Conservation (phyloP, 2,888 invertebrate species). For the Hanleya hanleyi region DNA sequence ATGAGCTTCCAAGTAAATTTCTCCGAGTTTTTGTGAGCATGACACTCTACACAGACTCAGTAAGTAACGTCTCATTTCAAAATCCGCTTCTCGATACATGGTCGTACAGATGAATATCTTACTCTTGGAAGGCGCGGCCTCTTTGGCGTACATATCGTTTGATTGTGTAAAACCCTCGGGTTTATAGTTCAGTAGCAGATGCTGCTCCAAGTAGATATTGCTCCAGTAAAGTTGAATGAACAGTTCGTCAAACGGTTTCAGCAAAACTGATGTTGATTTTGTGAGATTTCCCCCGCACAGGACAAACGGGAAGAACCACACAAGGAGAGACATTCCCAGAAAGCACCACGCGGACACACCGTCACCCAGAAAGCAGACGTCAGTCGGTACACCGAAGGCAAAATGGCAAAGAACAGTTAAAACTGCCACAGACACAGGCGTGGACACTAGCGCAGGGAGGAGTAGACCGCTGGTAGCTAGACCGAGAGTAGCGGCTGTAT, state of each 20-base stretch:
- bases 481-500: constrained; percentile 39
- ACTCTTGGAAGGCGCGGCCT: constrained; percentile 3
- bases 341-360: constrained; percentile 38
- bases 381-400: constrained; percentile 31
- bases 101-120: constrained; percentile 46
- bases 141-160: background rate
- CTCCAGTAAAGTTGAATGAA: constrained; percentile 43
- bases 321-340: constrained; percentile 32
- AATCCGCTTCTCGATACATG: constrained; percentile 42
- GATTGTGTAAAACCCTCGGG: constrained; percentile 31
- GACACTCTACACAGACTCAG: constrained; percentile 37
- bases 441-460: constrained; percentile 41
- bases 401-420: constrained; percentile 40
- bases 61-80: constrained; percentile 41
- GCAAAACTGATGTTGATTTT: constrained; percentile 18
- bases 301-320: constrained; percentile 39
- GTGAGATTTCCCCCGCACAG: constrained; percentile 21
- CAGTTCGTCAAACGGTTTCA: constrained; percentile 41
- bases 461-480: constrained; percentile 39
- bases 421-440: constrained; percentile 29
- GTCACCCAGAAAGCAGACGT: constrained; percentile 36
- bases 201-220: constrained; percentile 41
- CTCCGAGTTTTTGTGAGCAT: constrained; percentile 28
- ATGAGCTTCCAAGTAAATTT: constrained; percentile 42
- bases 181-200: constrained; percentile 37